phyloP scores from a whole-genome alignment of 2,888 invertebrate genomes.

The Melanostoma scalare region DNA sequence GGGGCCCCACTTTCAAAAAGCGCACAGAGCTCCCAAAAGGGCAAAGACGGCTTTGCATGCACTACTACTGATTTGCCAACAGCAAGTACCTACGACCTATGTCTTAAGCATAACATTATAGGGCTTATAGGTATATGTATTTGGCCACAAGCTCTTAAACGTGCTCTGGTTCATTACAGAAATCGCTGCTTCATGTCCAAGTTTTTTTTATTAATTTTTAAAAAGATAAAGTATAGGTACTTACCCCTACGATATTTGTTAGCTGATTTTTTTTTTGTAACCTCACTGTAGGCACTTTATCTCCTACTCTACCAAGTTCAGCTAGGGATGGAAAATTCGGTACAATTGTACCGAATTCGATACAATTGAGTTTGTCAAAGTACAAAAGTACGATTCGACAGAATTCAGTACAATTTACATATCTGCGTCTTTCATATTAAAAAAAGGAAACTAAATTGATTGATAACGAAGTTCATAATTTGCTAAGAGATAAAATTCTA shows the following conservation, averaged over 20 bases:
- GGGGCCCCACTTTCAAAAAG: too few relatives aligned
- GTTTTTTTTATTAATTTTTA: not conserved
- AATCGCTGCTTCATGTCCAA: not conserved
- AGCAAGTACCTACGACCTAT: not conserved
- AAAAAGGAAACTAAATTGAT: too few relatives aligned
- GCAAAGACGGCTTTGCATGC: too few relatives aligned
- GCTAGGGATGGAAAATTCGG: too few relatives aligned
- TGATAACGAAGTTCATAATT: too few relatives aligned
- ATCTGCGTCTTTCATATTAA: too few relatives aligned
- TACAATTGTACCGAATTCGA: too few relatives aligned
- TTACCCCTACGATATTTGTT: not conserved
- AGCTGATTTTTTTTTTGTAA: not conserved
- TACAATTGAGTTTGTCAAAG: too few relatives aligned
- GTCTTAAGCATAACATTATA: constrained; percentile 4
- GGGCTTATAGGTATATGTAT: not conserved
- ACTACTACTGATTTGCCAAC: not conserved
- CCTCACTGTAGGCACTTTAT: not conserved
- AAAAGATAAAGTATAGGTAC: not conserved
- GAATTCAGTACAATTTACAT: too few relatives aligned
- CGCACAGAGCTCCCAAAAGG: too few relatives aligned
- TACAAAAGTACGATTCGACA: too few relatives aligned
- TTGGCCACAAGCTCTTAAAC: not conserved
- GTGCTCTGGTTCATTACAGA: not conserved
- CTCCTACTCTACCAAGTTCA: not conserved
- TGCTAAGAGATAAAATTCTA: too few relatives aligned